phyloP scores from a whole-genome alignment of 2,113 vertebrate species.

The Phrynosoma blainvillii region DNA sequence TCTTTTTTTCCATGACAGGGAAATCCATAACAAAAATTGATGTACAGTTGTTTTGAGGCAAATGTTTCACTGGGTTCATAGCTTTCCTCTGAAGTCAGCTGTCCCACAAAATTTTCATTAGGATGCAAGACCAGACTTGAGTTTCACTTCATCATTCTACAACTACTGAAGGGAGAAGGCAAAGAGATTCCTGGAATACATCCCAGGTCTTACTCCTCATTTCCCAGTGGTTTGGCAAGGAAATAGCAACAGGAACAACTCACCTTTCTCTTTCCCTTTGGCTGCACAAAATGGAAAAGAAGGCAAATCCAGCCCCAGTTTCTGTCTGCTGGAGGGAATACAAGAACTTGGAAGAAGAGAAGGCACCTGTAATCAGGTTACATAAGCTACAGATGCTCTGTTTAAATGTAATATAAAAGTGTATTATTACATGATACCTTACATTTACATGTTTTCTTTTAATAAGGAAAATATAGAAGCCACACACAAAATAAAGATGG shows the following conservation, averaged over 20 bases:
- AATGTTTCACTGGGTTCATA: background rate
- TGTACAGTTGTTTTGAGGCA: background rate
- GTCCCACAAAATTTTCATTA: background rate
- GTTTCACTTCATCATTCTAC: slow-evolving; percentile 9
- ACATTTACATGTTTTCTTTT: background rate
- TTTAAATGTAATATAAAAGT: background rate
- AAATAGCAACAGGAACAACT: slow-evolving; percentile 22
- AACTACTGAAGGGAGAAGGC: background rate
- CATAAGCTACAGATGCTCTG: background rate
- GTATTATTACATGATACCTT: background rate
- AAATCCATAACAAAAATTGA: background rate
- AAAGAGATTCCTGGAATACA: slow-evolving; percentile 16
- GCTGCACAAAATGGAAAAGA: slow-evolving; percentile 18
- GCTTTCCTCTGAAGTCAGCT: background rate
- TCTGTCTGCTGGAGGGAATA: slow-evolving; percentile 9
- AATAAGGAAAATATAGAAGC: background rate
- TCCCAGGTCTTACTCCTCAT: slow-evolving; percentile 28
- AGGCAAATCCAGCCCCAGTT: slow-evolving; percentile 11
- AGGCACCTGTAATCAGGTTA: background rate
- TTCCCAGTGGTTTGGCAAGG: slow-evolving; percentile 35
- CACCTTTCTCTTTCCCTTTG: slow-evolving; percentile 16
- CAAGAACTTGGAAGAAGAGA: background rate
- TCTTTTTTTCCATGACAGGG: background rate
- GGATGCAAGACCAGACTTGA: slow-evolving; percentile 3
- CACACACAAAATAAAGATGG: background rate